Conservation (phyloP, 1,140 invertebrate species). For the Mycetomoellerius zeteki region DNA sequence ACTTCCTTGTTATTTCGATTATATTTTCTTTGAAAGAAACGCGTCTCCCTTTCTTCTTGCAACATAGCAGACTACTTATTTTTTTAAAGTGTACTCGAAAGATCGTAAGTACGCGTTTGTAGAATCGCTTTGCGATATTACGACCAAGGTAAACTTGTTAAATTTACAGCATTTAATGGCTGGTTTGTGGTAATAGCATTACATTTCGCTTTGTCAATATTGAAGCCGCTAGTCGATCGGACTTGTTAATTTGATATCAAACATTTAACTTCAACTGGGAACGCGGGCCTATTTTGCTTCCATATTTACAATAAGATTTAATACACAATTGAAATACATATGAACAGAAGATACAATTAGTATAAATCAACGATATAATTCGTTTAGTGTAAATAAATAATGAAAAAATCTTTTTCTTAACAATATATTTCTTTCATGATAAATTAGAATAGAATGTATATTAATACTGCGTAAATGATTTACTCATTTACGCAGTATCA, state of each 20-base stretch:
- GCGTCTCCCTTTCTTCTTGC: neutral
- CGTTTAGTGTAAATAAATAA: neutral
- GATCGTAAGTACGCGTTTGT: neutral
- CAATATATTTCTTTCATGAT: neutral
- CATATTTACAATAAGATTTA: conserved; percentile 58
- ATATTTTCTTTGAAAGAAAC: conserved; percentile 15
- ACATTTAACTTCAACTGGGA: conserved; percentile 58
- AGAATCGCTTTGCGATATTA: conserved; percentile 27
- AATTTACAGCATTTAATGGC: conserved; percentile 59
- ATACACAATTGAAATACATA: conserved; percentile 1
- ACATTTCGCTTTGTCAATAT: conserved; percentile 62
- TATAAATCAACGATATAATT: neutral
- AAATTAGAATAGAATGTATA: neutral
- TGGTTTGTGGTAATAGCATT: conserved; percentile 62
- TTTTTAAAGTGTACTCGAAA: conserved; percentile 11
- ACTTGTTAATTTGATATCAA: conserved; percentile 66
- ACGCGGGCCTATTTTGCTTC: conserved; percentile 53
- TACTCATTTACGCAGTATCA: too few species aligned
- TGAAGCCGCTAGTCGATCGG: conserved; percentile 63
- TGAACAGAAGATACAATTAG: conserved; percentile 11
- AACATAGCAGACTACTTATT: neutral
- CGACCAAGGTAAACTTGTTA: conserved; percentile 58
- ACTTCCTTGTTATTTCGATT: neutral
- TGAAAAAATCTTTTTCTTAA: neutral
- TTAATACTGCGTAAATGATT: neutral